phyloP scores from a whole-genome alignment of 2,797 vertebrate genomes.

The Cynodonichthys magdalenae region DNA sequence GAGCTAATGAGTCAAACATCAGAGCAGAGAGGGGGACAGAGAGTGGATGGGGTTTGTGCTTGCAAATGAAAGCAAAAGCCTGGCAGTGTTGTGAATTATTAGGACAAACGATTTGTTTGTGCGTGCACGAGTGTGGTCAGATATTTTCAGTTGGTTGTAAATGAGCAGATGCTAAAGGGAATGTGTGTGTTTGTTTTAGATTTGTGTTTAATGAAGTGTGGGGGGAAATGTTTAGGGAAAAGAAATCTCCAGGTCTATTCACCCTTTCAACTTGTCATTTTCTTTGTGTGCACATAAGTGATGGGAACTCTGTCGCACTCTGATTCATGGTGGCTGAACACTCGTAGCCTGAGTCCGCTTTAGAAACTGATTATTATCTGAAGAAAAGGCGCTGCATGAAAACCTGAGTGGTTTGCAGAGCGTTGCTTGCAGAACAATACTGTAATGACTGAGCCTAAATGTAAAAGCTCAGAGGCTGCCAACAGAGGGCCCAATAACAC shows the following conservation, averaged over 20 bases:
- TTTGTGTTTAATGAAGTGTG: neutral
- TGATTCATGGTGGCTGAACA: constrained; percentile 5
- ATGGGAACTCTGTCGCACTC: constrained; percentile 7
- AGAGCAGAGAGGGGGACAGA: constrained; percentile 26
- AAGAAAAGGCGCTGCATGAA: constrained; percentile 14
- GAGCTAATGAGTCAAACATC: constrained; percentile 54
- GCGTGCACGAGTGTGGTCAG: neutral
- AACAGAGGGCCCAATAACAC: constrained; percentile 54
- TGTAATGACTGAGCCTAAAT: constrained; percentile 54
- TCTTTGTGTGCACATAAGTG: constrained; percentile 1
- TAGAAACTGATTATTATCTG: constrained; percentile 27
- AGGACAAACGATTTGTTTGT: neutral
- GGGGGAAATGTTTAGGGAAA: neutral
- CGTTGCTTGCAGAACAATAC: constrained; percentile 35
- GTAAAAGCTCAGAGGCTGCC: constrained; percentile 64
- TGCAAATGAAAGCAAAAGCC: constrained; percentile 14
- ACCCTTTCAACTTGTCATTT: neutral
- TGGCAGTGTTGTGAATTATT: neutral
- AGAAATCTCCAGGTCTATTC: neutral
- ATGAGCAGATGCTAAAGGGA: neutral
- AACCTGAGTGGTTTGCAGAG: constrained; percentile 15
- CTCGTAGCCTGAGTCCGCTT: constrained; percentile 6
- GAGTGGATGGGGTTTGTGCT: constrained; percentile 17
- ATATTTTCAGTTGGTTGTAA: constrained; percentile 7
- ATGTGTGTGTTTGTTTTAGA: neutral